These are phyloP conservation scores for Halocynthia aurantium DNA, from an alignment of 23 tunicate species.

Conservation along the genomic window DNA sequence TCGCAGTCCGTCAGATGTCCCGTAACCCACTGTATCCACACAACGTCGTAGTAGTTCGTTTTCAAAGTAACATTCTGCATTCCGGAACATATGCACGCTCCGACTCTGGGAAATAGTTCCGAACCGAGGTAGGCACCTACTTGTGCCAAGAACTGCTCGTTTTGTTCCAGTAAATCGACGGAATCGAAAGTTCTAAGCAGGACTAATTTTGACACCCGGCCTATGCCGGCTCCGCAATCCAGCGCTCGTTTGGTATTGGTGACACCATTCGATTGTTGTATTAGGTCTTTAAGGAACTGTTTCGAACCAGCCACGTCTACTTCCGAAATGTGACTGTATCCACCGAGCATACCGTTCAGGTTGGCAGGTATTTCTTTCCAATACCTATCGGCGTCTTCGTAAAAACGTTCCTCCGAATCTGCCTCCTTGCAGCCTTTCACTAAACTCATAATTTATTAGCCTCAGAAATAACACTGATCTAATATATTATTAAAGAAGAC, in stretches of 20 bases:
- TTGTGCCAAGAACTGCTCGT: conserved; percentile 48
- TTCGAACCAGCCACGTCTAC: conserved; percentile 52
- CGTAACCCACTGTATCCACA: conserved; percentile 96
- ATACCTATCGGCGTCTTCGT: conserved; percentile 68
- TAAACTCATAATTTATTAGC: conserved; percentile 32
- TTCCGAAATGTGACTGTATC: conserved; percentile 49
- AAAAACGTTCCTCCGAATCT: conserved; percentile 47
- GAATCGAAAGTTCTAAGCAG: conserved; percentile 59
- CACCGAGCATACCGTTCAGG: conserved; percentile 86
- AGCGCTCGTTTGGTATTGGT: conserved; percentile 38
- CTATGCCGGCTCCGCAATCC: conserved; percentile 98
- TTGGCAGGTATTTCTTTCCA: conserved; percentile 74
- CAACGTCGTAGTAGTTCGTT: conserved; percentile 41
- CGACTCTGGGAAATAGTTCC: conserved; percentile 33
- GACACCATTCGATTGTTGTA: not conserved
- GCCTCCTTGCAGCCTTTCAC: conserved; percentile 58
- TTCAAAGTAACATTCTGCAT: conserved; percentile 49
- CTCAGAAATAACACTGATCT: not conserved
- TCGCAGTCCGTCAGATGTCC: conserved; percentile 88
- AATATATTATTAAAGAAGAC: too few relatives aligned
- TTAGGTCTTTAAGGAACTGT: conserved; percentile 34
- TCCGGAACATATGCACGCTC: conserved; percentile 67
- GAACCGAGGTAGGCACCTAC: conserved; percentile 52
- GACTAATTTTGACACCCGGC: conserved; percentile 69
- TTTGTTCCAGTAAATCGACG: conserved; percentile 83